phyloP scores from a whole-genome alignment of 2,113 vertebrate species.

The Ardeotis arabs region DNA sequence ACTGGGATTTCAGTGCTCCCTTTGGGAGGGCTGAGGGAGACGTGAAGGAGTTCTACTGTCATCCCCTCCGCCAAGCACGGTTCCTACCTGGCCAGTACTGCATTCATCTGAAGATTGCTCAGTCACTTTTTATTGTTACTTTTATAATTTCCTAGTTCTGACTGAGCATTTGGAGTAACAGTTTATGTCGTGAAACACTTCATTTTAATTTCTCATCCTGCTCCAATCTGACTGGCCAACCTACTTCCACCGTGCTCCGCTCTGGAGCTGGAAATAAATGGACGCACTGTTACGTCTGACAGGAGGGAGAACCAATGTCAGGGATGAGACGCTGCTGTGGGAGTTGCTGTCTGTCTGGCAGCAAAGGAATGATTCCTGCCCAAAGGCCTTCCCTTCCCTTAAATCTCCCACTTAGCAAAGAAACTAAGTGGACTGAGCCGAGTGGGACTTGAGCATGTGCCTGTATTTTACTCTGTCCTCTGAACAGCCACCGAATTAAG shows the following conservation, averaged over 20 bases:
- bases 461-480: background rate
- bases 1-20: constrained; percentile 7
- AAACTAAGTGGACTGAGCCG: background rate
- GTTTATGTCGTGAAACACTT: background rate
- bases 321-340: background rate
- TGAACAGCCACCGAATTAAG: background rate
- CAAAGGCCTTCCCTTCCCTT: background rate
- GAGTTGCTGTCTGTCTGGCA: background rate
- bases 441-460: background rate
- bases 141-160: background rate
- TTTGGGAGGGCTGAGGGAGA: background rate
- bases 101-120: background rate
- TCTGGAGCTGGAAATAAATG: background rate
- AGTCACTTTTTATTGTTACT: background rate
- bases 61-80: background rate
- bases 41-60: background rate
- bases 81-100: background rate
- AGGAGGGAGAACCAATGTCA: background rate
- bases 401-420: background rate
- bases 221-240: background rate
- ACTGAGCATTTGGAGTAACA: background rate
- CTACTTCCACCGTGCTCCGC: background rate
- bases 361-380: background rate
- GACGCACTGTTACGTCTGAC: background rate
- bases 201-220: background rate